Conservation (phyloP, 2,113 vertebrate genomes). For the Dipodomys ordii region DNA sequence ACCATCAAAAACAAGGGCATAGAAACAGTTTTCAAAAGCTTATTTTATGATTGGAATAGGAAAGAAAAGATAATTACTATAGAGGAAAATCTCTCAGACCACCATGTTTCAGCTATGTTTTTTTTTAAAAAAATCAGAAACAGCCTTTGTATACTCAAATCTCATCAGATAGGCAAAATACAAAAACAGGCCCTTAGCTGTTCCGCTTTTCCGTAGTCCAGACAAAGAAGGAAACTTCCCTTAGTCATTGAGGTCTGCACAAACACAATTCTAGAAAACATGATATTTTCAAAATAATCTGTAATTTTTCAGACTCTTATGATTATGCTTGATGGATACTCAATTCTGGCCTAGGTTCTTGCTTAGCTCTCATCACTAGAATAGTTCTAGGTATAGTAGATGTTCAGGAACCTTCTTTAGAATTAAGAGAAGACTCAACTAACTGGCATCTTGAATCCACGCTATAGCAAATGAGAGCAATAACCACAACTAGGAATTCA, state of each 20-base stretch:
- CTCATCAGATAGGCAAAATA: not conserved
- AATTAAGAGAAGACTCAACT: not conserved
- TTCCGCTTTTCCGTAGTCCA: not conserved
- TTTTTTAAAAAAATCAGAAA: not conserved
- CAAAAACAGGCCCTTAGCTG: not conserved
- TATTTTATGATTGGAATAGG: constrained; percentile 14
- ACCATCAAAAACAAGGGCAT: not conserved
- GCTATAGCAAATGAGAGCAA: not conserved
- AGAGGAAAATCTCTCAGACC: not conserved
- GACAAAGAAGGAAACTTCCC: not conserved
- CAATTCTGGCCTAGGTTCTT: not conserved
- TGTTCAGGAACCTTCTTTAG: not conserved
- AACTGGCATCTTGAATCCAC: not conserved
- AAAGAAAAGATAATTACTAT: constrained; percentile 16
- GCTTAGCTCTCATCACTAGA: not conserved
- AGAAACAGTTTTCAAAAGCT: constrained; percentile 9
- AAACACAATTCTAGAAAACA: not conserved
- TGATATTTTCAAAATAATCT: not conserved
- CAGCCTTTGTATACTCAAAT: not conserved
- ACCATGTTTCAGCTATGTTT: not conserved
- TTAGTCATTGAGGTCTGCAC: not conserved
- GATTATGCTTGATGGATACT: not conserved
- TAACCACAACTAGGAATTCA: not conserved
- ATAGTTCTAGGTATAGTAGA: not conserved
- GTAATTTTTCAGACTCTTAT: not conserved